Evolutionary conservation across 2,113 vertebrate species (phyloP).

Genomic region (Sisor rabdophorus): DNA sequence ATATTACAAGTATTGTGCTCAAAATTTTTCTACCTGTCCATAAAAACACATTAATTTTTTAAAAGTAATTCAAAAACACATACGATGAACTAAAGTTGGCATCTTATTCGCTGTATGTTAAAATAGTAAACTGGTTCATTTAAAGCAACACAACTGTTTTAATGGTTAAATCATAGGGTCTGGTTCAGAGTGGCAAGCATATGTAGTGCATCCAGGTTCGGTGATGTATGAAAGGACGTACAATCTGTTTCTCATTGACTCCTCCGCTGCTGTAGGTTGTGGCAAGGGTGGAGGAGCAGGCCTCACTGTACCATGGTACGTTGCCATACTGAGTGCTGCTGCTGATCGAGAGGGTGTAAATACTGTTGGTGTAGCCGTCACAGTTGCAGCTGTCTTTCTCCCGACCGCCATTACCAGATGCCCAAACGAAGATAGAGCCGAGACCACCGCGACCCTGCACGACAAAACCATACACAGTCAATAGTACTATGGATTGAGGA

Average conservation of each 20-base stretch:
- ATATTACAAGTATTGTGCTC: not conserved
- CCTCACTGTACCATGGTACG: conserved; percentile 88
- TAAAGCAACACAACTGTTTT: not conserved
- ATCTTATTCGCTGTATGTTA: not conserved
- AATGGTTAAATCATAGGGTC: not conserved
- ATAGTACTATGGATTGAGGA: not conserved
- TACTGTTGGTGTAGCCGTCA: conserved; percentile 88
- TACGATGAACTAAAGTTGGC: not conserved
- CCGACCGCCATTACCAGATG: conserved; percentile 78
- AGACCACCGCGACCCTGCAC: conserved; percentile 74
- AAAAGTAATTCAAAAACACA: not conserved
- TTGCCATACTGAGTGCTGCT: conserved; percentile 80
- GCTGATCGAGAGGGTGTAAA: conserved; percentile 87
- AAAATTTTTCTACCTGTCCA: too few species aligned
- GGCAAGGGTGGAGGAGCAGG: conserved; percentile 86
- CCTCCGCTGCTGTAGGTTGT: conserved; percentile 86
- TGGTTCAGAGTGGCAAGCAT: not conserved
- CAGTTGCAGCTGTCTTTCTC: conserved; percentile 88
- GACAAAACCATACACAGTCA: conserved; percentile 39
- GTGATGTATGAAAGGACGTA: conserved; percentile 62
- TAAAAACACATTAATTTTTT: not conserved
- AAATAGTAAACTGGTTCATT: not conserved
- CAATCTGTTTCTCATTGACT: conserved; percentile 85
- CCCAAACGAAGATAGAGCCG: conserved; percentile 79
- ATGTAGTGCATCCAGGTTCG: not conserved